Base-by-base conservation (phyloP, 2,888 invertebrate species). In the Drosophila monieri region DNA sequence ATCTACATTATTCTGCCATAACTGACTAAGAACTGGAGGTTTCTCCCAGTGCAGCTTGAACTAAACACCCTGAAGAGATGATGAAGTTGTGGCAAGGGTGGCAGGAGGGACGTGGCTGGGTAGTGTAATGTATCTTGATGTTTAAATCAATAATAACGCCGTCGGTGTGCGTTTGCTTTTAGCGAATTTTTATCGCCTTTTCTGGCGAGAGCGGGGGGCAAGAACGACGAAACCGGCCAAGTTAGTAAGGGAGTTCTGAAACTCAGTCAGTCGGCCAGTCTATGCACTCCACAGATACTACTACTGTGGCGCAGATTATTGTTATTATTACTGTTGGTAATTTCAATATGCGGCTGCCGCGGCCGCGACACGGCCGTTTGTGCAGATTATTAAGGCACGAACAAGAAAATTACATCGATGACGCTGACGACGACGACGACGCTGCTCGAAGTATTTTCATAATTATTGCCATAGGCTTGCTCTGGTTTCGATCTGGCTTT, bases 131-230 rank as follows among this genome's bases (percentile, higher is more conserved):
- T 90, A 90, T 90, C 90, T 90, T 89, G 90, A 89, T 90, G 89
- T 89, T 89, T 89, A 90, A 90, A 90, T 90, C 90, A 90, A 90
- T 90, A 89, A 88, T 87, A 89, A 85, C 83, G 81, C 86, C 88
- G 76, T 84, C 83, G 76, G 64, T 67, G 69, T 80, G 77, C 78
- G 78, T 80, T 64, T 79, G 72, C 76, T 80, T 78, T 80, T 79
- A 78, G 76, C 79, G 74, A 76, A 73, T 70, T 70, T 78, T 71
- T 70, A 73, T 74, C 71, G 76, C 72, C 72, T 67, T 56, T 58
- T 68, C 61, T 54, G 37, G 52, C 41, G 10, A 18, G 3, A 21
- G 5, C 43, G 9, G 21, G n/a, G 30, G n/a, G 35, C 41, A 10
- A 21, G 9, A 5, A 3, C 41, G 43, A 21, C 2, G 43, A 39